Conservation (phyloP, 2,113 vertebrate species). For the Peromyscus polionotus region DNA sequence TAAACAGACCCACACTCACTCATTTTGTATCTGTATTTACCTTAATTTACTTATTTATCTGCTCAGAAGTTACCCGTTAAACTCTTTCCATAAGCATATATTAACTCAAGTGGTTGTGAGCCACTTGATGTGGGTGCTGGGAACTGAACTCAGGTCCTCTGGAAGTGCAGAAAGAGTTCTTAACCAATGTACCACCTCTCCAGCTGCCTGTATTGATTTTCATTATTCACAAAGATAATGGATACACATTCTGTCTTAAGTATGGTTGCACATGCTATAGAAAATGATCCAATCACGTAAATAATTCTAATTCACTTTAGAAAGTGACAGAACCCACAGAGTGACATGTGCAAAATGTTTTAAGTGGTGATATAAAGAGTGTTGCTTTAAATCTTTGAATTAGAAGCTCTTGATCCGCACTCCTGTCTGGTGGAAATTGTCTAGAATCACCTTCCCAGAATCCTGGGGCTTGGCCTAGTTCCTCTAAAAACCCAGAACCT, state of each 20-base stretch:
- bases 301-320: not conserved
- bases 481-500: not conserved
- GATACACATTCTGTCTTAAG: not conserved
- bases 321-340: not conserved
- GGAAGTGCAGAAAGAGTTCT: not conserved
- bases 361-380: not conserved
- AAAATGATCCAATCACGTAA: not conserved
- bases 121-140: not conserved
- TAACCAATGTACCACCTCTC: not conserved
- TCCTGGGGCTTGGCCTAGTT: fast-evolving
- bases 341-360: not conserved
- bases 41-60: not conserved
- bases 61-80: not conserved
- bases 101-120: not conserved
- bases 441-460: not conserved
- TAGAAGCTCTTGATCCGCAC: not conserved
- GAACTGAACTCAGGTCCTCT: not conserved
- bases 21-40: too few species aligned
- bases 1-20: not conserved
- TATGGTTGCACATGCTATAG: not conserved
- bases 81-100: too few species aligned
- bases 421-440: not conserved
- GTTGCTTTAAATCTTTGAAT: not conserved
- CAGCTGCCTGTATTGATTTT: not conserved
- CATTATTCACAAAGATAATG: not conserved